A percentile compares a stretch with the other conserved stretches of the same genome.
Conservation (phyloP, 2,888 invertebrate genomes). For the Melanchra persicariae region DNA sequence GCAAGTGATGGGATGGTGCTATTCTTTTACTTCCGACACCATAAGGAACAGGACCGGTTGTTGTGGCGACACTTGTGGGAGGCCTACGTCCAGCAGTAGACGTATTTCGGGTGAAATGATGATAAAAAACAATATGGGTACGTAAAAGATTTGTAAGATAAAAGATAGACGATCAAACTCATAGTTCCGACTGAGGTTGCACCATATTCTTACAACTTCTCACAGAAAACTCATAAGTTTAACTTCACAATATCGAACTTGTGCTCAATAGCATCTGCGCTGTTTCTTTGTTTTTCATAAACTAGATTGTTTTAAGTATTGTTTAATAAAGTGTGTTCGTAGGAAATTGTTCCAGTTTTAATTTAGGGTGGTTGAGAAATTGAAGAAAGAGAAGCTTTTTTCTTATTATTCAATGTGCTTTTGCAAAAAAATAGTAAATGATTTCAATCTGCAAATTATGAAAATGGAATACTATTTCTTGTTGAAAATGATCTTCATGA, state of each 20-base stretch:
- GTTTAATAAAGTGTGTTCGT: slow-evolving; percentile 19
- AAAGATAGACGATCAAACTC: slow-evolving; percentile 27
- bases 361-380: slow-evolving; percentile 17
- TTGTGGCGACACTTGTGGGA: too few species aligned
- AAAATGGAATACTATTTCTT: neutral
- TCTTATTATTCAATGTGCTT: neutral
- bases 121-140: too few species aligned
- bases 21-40: too few species aligned
- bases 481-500: neutral
- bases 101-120: too few species aligned
- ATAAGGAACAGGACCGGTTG: too few species aligned
- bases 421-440: neutral
- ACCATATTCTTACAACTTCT: slow-evolving; percentile 40
- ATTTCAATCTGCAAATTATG: too few species aligned
- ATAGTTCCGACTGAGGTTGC: neutral
- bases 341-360: slow-evolving; percentile 32
- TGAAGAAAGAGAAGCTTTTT: slow-evolving; percentile 13
- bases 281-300: slow-evolving; percentile 66
- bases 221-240: slow-evolving; percentile 69
- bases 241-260: slow-evolving; percentile 66
- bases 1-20: too few species aligned
- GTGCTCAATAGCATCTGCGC: slow-evolving; percentile 72
- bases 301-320: slow-evolving; percentile 40
- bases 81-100: too few species aligned
- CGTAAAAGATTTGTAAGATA: neutral